Percentiles rank a stretch among this genome's conserved stretches.
phyloP scores from a whole-genome alignment of 2,888 invertebrate species.

The Thereva nobilitata region DNA sequence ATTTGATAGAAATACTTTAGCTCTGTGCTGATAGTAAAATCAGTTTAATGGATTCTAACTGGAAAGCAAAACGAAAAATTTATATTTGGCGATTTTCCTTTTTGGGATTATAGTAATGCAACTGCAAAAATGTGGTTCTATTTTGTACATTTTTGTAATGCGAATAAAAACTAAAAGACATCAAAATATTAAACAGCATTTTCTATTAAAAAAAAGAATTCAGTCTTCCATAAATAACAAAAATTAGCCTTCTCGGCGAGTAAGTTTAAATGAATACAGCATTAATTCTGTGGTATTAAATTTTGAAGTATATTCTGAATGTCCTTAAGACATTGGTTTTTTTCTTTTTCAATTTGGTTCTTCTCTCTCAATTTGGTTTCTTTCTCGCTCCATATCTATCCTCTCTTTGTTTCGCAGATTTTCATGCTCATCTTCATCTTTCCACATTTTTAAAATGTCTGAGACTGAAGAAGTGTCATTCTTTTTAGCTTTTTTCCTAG shows the following conservation, averaged over 20 bases:
- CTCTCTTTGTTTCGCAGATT: neutral
- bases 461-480: too few species aligned
- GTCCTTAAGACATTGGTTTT: neutral
- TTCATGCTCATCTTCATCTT: neutral
- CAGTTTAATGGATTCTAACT: neutral
- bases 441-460: too few species aligned
- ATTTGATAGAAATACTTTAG: neutral
- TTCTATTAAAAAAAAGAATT: neutral
- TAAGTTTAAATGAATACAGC: too few species aligned
- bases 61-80: too few species aligned
- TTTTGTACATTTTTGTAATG: neutral
- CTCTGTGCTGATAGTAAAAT: neutral
- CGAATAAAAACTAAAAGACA: neutral
- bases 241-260: too few species aligned
- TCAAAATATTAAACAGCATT: neutral
- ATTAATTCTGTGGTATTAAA: neutral
- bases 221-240: too few species aligned
- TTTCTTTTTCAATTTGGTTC: too few species aligned
- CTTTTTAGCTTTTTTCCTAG: too few species aligned
- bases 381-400: neutral
- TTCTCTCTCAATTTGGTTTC: neutral
- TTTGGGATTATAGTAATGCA: too few species aligned
- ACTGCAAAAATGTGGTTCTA: too few species aligned
- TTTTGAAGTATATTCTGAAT: neutral
- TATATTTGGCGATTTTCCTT: too few species aligned